A percentile compares a stretch with the other conserved stretches of the same genome.
Conservation (phyloP, 2,797 vertebrate species). For the Podargus strigoides region DNA sequence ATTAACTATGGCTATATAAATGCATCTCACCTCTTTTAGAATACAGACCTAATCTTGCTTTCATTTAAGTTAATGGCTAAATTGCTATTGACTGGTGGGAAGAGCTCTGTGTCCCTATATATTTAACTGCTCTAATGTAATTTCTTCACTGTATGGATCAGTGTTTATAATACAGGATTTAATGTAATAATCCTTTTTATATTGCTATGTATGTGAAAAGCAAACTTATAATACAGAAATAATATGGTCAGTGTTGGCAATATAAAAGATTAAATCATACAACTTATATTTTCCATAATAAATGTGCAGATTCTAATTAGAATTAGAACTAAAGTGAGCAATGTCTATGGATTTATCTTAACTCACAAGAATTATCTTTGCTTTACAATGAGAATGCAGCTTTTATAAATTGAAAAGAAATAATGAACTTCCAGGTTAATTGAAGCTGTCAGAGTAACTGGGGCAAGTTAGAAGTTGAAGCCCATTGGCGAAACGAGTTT, state of each 20-base stretch:
- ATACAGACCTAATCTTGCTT: slow-evolving; percentile 8
- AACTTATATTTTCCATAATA: slow-evolving; percentile 28
- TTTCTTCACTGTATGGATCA: slow-evolving; percentile 43
- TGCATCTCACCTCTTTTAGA: slow-evolving; percentile 4
- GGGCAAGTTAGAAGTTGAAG: not conserved
- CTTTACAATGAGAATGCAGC: slow-evolving; percentile 52
- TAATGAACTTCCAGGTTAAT: not conserved
- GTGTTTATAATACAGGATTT: slow-evolving; percentile 51
- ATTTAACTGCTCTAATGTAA: slow-evolving; percentile 35
- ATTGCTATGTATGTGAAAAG: slow-evolving; percentile 47
- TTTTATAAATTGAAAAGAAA: slow-evolving; percentile 20
- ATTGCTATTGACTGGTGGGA: slow-evolving; percentile 19
- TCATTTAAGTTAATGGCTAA: slow-evolving; percentile 45
- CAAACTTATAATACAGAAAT: slow-evolving; percentile 29
- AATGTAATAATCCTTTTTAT: slow-evolving; percentile 63
- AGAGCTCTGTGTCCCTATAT: not conserved
- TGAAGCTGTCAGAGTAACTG: not conserved
- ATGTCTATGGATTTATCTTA: slow-evolving; percentile 53
- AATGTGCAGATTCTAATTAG: slow-evolving; percentile 65
- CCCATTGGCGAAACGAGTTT: not conserved
- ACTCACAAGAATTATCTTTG: slow-evolving; percentile 54
- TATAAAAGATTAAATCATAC: slow-evolving; percentile 42
- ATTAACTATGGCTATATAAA: slow-evolving; percentile 34
- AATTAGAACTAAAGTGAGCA: slow-evolving; percentile 50
- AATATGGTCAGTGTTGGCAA: not conserved